These are phyloP conservation scores for Notiomystis cincta DNA, from an alignment of 2,113 vertebrate species.

Conservation along the genomic window DNA sequence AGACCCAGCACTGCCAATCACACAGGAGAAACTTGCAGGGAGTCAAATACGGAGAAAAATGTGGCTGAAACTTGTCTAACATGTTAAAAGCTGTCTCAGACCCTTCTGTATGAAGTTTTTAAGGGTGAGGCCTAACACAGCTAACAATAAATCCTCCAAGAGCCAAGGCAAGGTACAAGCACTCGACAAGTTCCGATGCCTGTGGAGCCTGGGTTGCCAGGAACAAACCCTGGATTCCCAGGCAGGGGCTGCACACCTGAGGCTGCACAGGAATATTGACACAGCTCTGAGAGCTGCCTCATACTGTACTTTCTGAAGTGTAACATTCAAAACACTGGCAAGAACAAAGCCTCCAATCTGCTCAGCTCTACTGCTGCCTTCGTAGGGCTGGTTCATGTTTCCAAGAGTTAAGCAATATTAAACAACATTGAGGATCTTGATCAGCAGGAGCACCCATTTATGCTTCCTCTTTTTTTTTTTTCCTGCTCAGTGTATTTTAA, in stretches of 20 bases:
- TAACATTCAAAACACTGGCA: not conserved
- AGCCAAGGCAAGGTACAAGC: not conserved
- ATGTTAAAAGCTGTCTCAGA: not conserved
- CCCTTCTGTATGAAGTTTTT: not conserved
- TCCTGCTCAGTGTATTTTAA: not conserved
- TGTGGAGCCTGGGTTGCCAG: not conserved
- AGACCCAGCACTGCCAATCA: not conserved
- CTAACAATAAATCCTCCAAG: not conserved
- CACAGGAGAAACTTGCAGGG: not conserved
- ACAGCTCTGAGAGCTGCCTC: not conserved
- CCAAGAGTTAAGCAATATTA: not conserved
- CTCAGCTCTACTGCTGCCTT: not conserved
- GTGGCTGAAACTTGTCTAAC: not conserved
- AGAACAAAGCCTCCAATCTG: not conserved
- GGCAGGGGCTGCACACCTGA: not conserved
- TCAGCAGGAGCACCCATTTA: not conserved
- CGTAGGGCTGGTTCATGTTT: not conserved
- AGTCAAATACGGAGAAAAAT: not conserved
- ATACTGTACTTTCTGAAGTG: not conserved
- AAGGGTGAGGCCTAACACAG: not conserved
- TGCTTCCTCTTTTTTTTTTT: not conserved
- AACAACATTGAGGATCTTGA: not conserved
- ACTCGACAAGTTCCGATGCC: fast-evolving
- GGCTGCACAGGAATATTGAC: not conserved
- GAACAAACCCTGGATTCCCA: not conserved